Base-by-base conservation (phyloP, 2,113 vertebrate genomes). In the Tetrao urogallus region DNA sequence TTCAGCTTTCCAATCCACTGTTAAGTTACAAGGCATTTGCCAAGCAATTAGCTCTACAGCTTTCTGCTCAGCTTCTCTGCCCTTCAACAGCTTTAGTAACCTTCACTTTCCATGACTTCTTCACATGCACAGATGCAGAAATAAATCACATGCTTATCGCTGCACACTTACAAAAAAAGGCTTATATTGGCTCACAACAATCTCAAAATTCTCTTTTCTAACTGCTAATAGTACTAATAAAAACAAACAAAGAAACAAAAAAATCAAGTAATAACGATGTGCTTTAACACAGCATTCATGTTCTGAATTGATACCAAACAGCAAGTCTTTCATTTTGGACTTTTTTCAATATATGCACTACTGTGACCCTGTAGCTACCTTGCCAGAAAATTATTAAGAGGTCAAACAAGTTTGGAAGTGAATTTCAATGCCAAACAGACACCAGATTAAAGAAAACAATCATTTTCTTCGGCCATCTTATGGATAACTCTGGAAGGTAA, bases 401-500 rank as follows among this genome's bases (percentile, higher is more conserved):
- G 52, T 24, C 28, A 61, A n/a, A n/a, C 8, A 30, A 17, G 16
- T 67, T 48, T 40, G 47, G 84, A 50, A 27, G 42, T 22, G 11
- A 21, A 14, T 27, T 80, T 73, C 50, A 73, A 5, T 28, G 30
- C 30, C 76, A 28, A 24, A 64, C n/a, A 77, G 43, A 19, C 64
- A 73, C 40, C 30, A 54, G 48, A 17, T 48, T 43, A 43, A 43
- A 21, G 4, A 0, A 24, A 2, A 10, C 20, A 32, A 88, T 34
- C 13, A 42, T 86, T 93, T 88, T 94, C 79, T 85, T 88, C 75
- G 79, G 73, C 64, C 20, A 85, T 65, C 90, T 97, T 94, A 71
- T 82, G 11, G 95, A 90, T 47, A 97, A 47, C 40, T 95, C 86
- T 93, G 64, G 47, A 96, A 96, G 65, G 84, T 95, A 94, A 95